Base-by-base conservation (phyloP, 2,888 invertebrate genomes). In the Ophraella communa region DNA sequence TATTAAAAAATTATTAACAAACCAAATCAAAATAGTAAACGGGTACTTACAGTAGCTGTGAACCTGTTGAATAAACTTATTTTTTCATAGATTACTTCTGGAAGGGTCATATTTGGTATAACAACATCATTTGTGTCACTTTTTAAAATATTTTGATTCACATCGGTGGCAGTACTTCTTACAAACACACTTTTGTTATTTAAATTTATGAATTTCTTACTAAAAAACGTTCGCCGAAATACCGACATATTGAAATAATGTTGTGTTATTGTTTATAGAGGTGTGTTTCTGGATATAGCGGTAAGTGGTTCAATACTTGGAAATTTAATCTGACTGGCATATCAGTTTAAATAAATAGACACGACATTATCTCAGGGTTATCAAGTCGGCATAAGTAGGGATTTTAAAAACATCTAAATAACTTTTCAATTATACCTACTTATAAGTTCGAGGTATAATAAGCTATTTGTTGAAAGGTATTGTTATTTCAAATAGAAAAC, bases 101-200 rank as follows among this genome's bases (percentile, higher is more conserved):
- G 83, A 64, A 88, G 77, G 20, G 85, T 83, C 76, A 84, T 82
- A 35, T 84, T 83, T 0, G 85, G 85, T 61, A 85, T 78, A 68
- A 83, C 78, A 42, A 86, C 82, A 74, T 86, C 85, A 67, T 83
- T 84, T 77, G 83, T 85, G 11, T 73, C 74, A 27, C 83, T 83
- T 62, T 75, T 78, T 11, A 83, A 55, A 27, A 68, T 62, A 30
- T 66, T 62, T 10, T 27, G n/a, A 39, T 45, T 10, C 35, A 5
- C 8, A 23, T 49, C 49, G 4, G 44, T 58, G 4, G 58, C 47
- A 7, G 58, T 17, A 58, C 35, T 35, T 33, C 54, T 30, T 20
- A 35, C 17, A 17, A 47, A 45, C 33, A 45, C 18, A 1, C 17
- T 4, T 54, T 39, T 63, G 17, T 44, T 54, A 39, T 42, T 63